Evolutionary conservation across 2,113 vertebrate species (phyloP).

Genomic region (Istiophorus platypterus): DNA sequence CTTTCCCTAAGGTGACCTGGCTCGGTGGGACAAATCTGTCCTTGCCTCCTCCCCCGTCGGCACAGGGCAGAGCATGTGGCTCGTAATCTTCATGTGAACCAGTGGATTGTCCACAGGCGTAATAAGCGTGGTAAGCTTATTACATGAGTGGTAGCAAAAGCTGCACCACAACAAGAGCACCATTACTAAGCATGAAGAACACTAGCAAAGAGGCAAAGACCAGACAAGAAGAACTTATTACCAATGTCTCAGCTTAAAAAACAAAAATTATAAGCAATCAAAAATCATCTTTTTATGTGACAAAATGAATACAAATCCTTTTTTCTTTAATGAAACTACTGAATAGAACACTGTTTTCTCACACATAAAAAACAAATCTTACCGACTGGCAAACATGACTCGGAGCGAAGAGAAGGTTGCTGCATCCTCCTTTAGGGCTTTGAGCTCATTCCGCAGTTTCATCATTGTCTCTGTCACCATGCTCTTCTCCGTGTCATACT

Average conservation of each 20-base stretch:
- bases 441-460: conserved; percentile 89
- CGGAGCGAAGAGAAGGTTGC: conserved; percentile 90
- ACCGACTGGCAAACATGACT: conserved; percentile 91
- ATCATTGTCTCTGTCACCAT: conserved; percentile 88
- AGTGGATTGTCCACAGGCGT: conserved; percentile 56
- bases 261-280: background rate
- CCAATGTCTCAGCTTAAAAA: background rate
- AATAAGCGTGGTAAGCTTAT: conserved; percentile 76
- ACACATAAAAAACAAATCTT: conserved; percentile 32
- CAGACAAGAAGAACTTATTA: background rate
- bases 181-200: conserved; percentile 46
- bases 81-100: conserved; percentile 79
- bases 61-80: conserved; percentile 75
- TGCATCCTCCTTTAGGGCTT: conserved; percentile 89
- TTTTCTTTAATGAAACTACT: background rate
- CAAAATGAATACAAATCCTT: background rate
- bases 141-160: conserved; percentile 64
- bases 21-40: conserved; percentile 57
- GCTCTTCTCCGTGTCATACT: conserved; percentile 88
- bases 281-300: background rate
- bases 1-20: conserved; percentile 48
- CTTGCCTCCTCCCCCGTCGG: conserved; percentile 39
- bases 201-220: background rate
- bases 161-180: conserved; percentile 35
- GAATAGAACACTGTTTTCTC: background rate